phyloP scores from a whole-genome alignment of 2,113 vertebrate genomes.

The Ovis aries region DNA sequence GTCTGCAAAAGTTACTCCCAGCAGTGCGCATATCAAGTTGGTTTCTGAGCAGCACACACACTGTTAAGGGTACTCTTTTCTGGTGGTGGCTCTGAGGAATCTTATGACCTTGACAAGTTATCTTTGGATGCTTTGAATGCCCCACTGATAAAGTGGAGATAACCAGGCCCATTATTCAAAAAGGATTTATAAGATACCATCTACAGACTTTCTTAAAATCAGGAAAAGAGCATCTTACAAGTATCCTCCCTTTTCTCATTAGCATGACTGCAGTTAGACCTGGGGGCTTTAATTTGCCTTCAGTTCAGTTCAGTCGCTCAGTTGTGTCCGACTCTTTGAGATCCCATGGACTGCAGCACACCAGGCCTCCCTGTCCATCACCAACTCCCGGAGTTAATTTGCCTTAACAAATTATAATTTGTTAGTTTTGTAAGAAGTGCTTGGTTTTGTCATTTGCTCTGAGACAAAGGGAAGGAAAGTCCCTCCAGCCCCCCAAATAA shows the following conservation, averaged over 20 bases:
- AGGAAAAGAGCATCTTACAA: not conserved
- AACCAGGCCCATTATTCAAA: not conserved
- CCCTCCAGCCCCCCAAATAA: not conserved
- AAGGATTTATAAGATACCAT: not conserved
- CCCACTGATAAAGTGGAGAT: not conserved
- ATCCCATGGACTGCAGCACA: not conserved
- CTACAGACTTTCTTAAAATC: not conserved
- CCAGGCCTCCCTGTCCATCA: not conserved
- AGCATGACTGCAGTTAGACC: not conserved
- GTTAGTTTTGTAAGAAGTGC: not conserved
- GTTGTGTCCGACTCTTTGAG: accelerated
- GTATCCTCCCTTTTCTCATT: not conserved
- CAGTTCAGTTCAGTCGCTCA: not conserved
- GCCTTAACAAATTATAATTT: not conserved
- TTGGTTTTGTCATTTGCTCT: slow-evolving; percentile 21
- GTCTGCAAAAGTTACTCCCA: not conserved
- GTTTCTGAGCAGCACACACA: not conserved
- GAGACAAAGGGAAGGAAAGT: not conserved
- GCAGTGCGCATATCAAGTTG: not conserved
- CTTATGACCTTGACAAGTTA: not conserved
- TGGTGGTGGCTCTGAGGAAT: not conserved
- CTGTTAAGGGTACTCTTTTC: not conserved
- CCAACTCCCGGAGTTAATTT: not conserved
- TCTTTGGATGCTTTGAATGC: not conserved
- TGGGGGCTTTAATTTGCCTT: not conserved